These are phyloP conservation scores for Molossus alvarezi DNA, from an alignment of 2,797 vertebrate genomes.

Conservation along the genomic window DNA sequence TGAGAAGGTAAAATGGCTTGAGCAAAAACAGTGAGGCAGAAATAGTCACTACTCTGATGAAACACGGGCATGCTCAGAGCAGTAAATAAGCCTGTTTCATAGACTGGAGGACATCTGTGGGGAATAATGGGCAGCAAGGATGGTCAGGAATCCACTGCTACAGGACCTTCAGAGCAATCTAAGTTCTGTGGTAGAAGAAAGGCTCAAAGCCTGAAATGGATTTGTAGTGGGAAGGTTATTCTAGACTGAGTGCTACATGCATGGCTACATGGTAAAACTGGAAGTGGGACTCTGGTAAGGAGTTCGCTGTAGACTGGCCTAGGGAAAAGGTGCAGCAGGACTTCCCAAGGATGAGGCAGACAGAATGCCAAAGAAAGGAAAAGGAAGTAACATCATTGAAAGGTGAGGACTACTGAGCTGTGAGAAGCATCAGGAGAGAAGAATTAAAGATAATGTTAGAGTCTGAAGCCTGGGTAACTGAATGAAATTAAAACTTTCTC, in stretches of 20 bases:
- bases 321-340: fast-evolving
- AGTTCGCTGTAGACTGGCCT: background rate
- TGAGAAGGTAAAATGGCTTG: background rate
- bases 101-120: background rate
- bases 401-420: background rate
- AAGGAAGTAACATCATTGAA: background rate
- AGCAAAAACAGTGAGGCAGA: background rate
- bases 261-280: too few species aligned
- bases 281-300: background rate
- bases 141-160: background rate
- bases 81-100: background rate
- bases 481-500: background rate
- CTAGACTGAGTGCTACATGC: background rate
- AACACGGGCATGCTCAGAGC: background rate
- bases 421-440: background rate
- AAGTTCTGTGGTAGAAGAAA: background rate
- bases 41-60: background rate
- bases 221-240: background rate
- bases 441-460: background rate
- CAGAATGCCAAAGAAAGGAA: background rate
- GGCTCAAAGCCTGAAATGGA: background rate
- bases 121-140: fast-evolving
- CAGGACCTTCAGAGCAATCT: background rate
- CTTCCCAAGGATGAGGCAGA: background rate
- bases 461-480: background rate